Conservation (phyloP, 30 jellyfish, hydroid and myxozoan species). For the Turritopsis rubra region DNA sequence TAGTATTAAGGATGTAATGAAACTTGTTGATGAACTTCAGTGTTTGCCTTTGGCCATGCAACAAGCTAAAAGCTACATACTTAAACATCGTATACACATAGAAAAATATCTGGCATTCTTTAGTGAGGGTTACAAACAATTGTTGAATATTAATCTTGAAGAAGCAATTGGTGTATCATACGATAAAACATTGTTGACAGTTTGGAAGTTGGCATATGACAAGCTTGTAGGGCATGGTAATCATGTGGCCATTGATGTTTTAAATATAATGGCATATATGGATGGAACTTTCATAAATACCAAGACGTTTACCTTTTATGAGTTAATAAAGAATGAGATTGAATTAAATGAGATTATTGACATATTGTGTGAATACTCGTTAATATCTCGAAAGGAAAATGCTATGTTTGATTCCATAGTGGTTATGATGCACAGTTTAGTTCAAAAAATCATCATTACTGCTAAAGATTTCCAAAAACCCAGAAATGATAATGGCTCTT, state of each 20-base stretch:
- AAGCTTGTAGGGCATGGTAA: conserved; percentile 18
- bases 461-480: not conserved
- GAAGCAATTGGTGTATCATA: conserved; percentile 11
- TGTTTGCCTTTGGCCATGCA: conserved; percentile 58
- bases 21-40: conserved; percentile 30
- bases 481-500: not conserved
- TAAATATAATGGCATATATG: conserved; percentile 2
- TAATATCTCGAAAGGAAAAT: not conserved
- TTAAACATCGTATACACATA: conserved; percentile 7
- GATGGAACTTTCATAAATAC: conserved; percentile 2
- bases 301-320: not conserved
- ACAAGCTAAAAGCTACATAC: conserved; percentile 47
- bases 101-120: conserved; percentile 29
- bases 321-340: not conserved
- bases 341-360: not conserved
- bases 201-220: conserved; percentile 52
- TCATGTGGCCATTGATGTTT: conserved; percentile 19
- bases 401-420: not conserved
- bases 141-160: conserved; percentile 13
- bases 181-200: conserved; percentile 10
- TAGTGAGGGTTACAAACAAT: conserved; percentile 15
- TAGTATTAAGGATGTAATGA: conserved; percentile 18
- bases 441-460: not conserved
- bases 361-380: not conserved
- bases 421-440: not conserved